Evolutionary conservation across 2,888 invertebrate species (phyloP).

Genomic region (Athalia rosae): DNA sequence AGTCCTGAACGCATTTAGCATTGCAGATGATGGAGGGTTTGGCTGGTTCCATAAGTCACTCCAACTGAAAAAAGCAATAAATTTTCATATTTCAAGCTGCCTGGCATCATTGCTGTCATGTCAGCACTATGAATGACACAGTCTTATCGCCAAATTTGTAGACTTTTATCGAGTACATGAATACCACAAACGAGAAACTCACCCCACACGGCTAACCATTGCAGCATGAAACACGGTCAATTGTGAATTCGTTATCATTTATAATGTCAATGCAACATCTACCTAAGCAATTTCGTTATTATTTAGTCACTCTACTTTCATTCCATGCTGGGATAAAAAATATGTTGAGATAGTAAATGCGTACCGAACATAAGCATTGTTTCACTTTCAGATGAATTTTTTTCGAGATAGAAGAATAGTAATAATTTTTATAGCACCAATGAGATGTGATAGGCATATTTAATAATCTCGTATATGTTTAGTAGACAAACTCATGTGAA

Average conservation of each 20-base stretch:
- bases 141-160: not conserved
- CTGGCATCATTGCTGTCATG: not conserved
- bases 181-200: slow-evolving; percentile 66
- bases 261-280: slow-evolving; percentile 46
- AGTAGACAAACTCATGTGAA: not conserved
- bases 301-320: slow-evolving; percentile 51
- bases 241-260: slow-evolving; percentile 67
- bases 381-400: not conserved
- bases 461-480: not conserved
- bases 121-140: not conserved
- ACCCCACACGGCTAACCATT: slow-evolving; percentile 76
- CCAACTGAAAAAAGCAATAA: slow-evolving; percentile 63
- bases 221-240: slow-evolving; percentile 76
- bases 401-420: not conserved
- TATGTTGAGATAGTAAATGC: not conserved
- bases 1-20: slow-evolving; percentile 57
- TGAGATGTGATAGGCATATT: not conserved
- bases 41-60: slow-evolving; percentile 68
- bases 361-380: slow-evolving; percentile 3
- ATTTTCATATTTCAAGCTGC: not conserved
- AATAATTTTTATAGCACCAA: slow-evolving; percentile 24
- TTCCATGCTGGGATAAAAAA: slow-evolving; percentile 60
- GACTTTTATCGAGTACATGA: not conserved
- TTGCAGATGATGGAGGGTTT: slow-evolving; percentile 60
- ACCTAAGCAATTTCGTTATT: slow-evolving; percentile 22